Conservation (phyloP, 1,140 invertebrate genomes). For the Trichonephila clavipes region DNA sequence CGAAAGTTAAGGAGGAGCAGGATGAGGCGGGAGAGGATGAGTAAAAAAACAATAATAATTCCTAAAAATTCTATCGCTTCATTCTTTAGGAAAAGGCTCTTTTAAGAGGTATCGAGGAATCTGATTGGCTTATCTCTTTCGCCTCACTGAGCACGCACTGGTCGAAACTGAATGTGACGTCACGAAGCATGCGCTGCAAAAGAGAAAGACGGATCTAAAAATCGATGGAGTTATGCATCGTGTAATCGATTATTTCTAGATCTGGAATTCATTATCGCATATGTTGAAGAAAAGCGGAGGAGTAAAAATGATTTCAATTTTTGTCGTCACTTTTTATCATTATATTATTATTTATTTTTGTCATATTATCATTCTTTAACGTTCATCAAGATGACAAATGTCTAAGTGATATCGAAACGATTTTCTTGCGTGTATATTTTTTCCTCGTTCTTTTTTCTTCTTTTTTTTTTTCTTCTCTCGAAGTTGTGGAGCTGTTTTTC, state of each 20-base stretch:
- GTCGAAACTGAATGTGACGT: constrained; percentile 74
- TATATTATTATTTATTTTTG: constrained; percentile 69
- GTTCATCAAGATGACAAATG: constrained; percentile 76
- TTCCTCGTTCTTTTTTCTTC: constrained; percentile 40
- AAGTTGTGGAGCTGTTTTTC: constrained; percentile 47
- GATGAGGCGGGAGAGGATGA: background rate
- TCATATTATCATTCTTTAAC: constrained; percentile 65
- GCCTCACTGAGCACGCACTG: constrained; percentile 71
- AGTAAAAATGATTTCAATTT: constrained; percentile 71
- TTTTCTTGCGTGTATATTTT: constrained; percentile 67
- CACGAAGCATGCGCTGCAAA: constrained; percentile 71
- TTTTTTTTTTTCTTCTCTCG: background rate
- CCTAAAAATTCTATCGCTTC: constrained; percentile 68
- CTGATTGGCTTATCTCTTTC: constrained; percentile 76
- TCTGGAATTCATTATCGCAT: constrained; percentile 76
- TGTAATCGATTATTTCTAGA: constrained; percentile 75
- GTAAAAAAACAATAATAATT: constrained; percentile 60
- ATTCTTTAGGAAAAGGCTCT: constrained; percentile 58
- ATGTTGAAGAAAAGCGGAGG: constrained; percentile 66
- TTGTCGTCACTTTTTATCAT: constrained; percentile 49
- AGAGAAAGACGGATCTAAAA: constrained; percentile 60
- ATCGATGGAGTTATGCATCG: constrained; percentile 75
- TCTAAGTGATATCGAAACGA: constrained; percentile 75
- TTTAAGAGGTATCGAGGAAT: constrained; percentile 72
- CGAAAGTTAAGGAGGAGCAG: background rate